Evolutionary conservation across 1,140 invertebrate genomes (phyloP).

Genomic region (Temnothorax curvispinosus): DNA sequence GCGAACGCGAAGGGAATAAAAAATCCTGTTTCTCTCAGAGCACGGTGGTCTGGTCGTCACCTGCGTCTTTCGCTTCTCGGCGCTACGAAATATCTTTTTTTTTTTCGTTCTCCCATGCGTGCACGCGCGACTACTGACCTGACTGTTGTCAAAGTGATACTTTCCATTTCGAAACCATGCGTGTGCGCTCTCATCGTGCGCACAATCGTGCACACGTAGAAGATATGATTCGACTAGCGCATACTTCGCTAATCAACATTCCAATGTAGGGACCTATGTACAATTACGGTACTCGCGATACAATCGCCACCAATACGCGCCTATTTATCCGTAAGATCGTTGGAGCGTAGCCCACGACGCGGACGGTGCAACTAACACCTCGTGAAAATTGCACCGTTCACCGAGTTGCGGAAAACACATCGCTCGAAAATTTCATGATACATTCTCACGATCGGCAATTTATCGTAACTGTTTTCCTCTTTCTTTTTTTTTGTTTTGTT

Average conservation of each 20-base stretch:
- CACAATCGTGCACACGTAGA: slow-evolving; percentile 61
- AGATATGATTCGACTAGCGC: slow-evolving; percentile 69
- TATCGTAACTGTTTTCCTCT: slow-evolving; percentile 23
- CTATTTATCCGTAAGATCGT: slow-evolving; percentile 75
- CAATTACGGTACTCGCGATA: slow-evolving; percentile 79
- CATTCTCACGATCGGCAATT: slow-evolving; percentile 25
- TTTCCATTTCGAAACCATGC: slow-evolving; percentile 23
- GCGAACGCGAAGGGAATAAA: slow-evolving; percentile 26
- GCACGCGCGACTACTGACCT: slow-evolving; percentile 24
- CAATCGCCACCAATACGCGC: slow-evolving; percentile 73
- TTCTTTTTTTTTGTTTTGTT: background rate
- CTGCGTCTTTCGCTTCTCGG: slow-evolving; percentile 61
- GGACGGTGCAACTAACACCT: background rate
- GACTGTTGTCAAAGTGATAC: slow-evolving; percentile 56
- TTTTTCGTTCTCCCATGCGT: background rate
- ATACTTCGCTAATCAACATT: slow-evolving; percentile 82
- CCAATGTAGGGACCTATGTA: slow-evolving; percentile 77
- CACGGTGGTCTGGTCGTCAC: slow-evolving; percentile 75
- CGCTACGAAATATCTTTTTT: background rate
- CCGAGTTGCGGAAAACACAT: background rate
- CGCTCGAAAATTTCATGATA: slow-evolving; percentile 20
- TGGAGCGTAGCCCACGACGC: slow-evolving; percentile 2
- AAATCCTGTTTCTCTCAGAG: slow-evolving; percentile 65
- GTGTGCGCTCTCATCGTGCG: slow-evolving; percentile 63
- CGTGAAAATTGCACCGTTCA: slow-evolving; percentile 37